Base-by-base conservation (phyloP, 1,140 invertebrate genomes). In the Chironomus striatipennis region DNA sequence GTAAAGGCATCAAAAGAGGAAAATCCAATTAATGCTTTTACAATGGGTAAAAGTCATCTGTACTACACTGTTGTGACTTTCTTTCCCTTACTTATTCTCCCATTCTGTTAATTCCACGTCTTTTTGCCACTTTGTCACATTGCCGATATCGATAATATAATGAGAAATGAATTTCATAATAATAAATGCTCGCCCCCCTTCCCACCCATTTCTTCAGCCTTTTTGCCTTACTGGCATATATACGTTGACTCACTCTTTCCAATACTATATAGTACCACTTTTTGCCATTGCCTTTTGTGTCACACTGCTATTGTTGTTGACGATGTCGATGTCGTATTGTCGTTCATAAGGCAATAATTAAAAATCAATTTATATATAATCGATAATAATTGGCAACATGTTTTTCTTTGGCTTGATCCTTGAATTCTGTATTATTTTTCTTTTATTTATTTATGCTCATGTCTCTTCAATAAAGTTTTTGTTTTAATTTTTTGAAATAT, bases 41-140 rank as follows among this genome's bases (percentile, higher is more conserved):
- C n/a, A 80, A 81, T 15, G 79, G 80, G 81, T 65, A 81, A 80
- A 79, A 81, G 77, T 80, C 80, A 79, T 78, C 78, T 79, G 79
- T 34, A 34, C 24, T 34, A 34, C 24, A 34, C 24, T 34, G 7
- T 47, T 74, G 75, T 76, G 73, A 65, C 73, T 70, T 3, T 34
- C 64, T 21, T 47, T 43, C 74, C 64, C 24, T 74, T 18, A 34
- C 24, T 34, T 34, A 34, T 34, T 34, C 5, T 34, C 24, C 5
- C 24, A 34, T 34, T 34, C 24, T 1, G 24, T 34, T 34, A 34
- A 34, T 74, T 42, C 21, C 47, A 43, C 77, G 47, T 77, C 74
- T 77, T 76, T 80, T 80, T 80, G 79, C 79, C 79, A 77, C 78
- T 79, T 80, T 80, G 78, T 80, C 79, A 80, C 78, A 78, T 80